Evolutionary conservation across 2,797 vertebrate species (phyloP).

Genomic region (Sebastes wilsoni): DNA sequence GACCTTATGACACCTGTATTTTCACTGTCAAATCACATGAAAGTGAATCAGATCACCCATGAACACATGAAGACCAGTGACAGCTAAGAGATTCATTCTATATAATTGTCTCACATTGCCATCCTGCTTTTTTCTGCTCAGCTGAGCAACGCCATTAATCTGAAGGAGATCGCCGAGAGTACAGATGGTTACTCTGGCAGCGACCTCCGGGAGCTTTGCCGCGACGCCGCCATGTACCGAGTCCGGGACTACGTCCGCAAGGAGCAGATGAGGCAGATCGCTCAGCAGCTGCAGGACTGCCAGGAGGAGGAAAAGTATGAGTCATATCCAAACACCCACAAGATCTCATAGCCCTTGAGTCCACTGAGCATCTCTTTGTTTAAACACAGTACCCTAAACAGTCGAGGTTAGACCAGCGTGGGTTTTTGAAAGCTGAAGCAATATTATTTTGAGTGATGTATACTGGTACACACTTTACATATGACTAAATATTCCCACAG

Average conservation of each 20-base stretch:
- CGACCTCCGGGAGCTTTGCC: slow-evolving; percentile 85
- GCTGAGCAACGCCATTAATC: slow-evolving; percentile 84
- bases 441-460: not conserved
- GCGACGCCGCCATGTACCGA: slow-evolving; percentile 85
- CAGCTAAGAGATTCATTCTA: not conserved
- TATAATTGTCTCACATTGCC: not conserved
- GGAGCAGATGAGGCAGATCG: slow-evolving; percentile 86
- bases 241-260: slow-evolving; percentile 85
- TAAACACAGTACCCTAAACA: not conserved
- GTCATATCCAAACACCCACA: slow-evolving; percentile 42
- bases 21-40: slow-evolving; percentile 6
- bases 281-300: slow-evolving; percentile 74
- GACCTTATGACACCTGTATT: slow-evolving; percentile 19
- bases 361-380: not conserved
- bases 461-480: not conserved
- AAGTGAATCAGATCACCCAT: not conserved
- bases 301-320: slow-evolving; percentile 79
- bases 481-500: not conserved
- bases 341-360: slow-evolving; percentile 8
- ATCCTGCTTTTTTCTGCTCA: slow-evolving; percentile 45
- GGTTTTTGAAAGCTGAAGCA: not conserved
- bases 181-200: slow-evolving; percentile 84
- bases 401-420: not conserved
- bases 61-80: not conserved
- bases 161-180: slow-evolving; percentile 83